These are phyloP conservation scores for Peucedramus taeniatus DNA, from an alignment of 2,113 vertebrate genomes.

Conservation along the genomic window DNA sequence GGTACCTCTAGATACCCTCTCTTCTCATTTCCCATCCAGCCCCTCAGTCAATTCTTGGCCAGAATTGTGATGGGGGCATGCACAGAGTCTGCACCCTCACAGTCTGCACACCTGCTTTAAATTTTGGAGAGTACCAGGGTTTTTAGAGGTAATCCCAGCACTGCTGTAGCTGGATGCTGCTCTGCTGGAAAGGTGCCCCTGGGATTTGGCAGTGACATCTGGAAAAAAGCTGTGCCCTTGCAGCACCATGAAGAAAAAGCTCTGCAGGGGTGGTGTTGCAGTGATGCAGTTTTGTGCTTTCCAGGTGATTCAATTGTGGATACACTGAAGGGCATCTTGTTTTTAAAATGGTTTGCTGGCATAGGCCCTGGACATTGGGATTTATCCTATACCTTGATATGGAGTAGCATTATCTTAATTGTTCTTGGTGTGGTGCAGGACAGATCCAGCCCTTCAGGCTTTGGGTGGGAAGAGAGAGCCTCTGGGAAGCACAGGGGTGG, in stretches of 20 bases:
- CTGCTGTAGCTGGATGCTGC: background rate
- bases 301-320: background rate
- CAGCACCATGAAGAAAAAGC: background rate
- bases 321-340: rapidly evolving
- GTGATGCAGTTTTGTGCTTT: background rate
- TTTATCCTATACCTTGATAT: background rate
- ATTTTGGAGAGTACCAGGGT: background rate
- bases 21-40: background rate
- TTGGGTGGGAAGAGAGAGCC: background rate
- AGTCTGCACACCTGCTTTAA: background rate
- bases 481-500: background rate
- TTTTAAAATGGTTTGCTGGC: background rate
- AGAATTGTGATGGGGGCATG: background rate
- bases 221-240: background rate
- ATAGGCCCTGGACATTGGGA: background rate
- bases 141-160: background rate
- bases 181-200: background rate
- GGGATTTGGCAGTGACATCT: background rate
- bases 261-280: background rate
- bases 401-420: background rate
- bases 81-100: background rate
- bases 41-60: background rate
- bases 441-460: background rate
- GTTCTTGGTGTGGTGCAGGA: background rate
- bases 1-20: background rate